Evolutionary conservation across 2,113 vertebrate species (phyloP), one percentile per base, ranked within the genome.

Genomic region (Paedocypris sp.): DNA sequence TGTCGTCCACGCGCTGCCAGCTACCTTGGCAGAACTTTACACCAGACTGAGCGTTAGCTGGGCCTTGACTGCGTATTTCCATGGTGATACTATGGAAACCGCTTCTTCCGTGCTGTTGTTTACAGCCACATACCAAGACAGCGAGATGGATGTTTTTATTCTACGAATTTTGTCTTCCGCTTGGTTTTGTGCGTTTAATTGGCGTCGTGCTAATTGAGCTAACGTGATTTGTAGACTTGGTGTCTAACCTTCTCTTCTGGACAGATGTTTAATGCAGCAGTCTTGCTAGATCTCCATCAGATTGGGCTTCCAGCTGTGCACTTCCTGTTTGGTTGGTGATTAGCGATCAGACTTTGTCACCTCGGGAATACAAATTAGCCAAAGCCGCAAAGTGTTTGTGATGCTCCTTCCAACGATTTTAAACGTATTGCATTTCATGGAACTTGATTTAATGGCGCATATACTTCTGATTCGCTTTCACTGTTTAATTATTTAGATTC

Each of bases 31-130:
- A 47, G 41, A 16, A 38, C 42, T 15, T 16, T 8, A 46, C 50
- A 64, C 50, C 62, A 54, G 62, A 64, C 62, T 33, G 51, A 32
- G 26, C 43, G 54, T 58, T 58, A 58, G 38, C 60, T 19, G 62
- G 49, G 57, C 26, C 68, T 45, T 41, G 18, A 60, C 58, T 53
- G 38, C 50, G 63, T 54, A 70, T 70, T 54, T 48, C 58, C 63
- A 66, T 70, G 68, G 62, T 52, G 62, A 70, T 66, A 39, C 68
- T 48, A 70, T 70, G 68, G 68, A 66, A 60, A 70, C 58, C 9
- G 41, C 32, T 59, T 26, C 58, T 31, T 50, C 42, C 42, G 29
- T 45, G 41, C 32, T 53, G 51, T 47, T 57, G 51, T 64, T 64
- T 64, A 39, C 51, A 48, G 10, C 16, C n/a, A 59, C 31, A 49